These are phyloP conservation scores for Okamejei kenojei DNA, from an alignment of 2,797 vertebrate species.

Conservation along the genomic window DNA sequence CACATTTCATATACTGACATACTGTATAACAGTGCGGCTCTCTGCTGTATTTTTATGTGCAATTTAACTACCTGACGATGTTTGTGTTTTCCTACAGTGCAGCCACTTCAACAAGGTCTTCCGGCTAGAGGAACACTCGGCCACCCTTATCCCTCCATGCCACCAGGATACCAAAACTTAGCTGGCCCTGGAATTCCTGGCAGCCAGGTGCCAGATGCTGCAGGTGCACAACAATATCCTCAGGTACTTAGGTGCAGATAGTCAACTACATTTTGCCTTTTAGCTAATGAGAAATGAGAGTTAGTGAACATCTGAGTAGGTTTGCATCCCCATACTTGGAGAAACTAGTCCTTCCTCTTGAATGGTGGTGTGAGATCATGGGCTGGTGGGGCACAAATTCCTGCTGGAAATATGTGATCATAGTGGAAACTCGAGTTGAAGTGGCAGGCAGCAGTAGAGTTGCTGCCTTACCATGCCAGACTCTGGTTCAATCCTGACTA, in stretches of 20 bases:
- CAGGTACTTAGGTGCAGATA: conserved; percentile 61
- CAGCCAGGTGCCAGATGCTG: conserved; percentile 67
- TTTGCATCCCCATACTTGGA: not conserved
- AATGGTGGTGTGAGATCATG: not conserved
- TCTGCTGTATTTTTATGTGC: not conserved
- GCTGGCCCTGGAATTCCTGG: conserved; percentile 52
- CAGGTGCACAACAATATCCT: conserved; percentile 68
- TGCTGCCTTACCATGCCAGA: too few species aligned
- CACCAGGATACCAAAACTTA: conserved; percentile 79
- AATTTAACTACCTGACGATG: not conserved
- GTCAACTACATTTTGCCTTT: not conserved
- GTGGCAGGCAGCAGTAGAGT: too few species aligned
- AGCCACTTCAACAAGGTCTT: conserved; percentile 10
- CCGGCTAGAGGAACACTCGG: conserved; percentile 49
- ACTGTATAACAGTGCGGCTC: not conserved
- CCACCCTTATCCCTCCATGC: conserved; percentile 76
- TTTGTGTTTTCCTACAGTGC: conserved; percentile 9
- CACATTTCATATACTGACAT: not conserved
- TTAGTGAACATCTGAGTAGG: not conserved
- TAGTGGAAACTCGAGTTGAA: not conserved
- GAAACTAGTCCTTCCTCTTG: not conserved
- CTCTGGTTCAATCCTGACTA: too few species aligned
- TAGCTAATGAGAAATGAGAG: not conserved
- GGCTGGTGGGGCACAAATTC: too few species aligned
- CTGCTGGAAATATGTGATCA: not conserved